A percentile compares a stretch with the other conserved stretches of the same genome.
phyloP scores from a whole-genome alignment of 1,140 invertebrate species.

The Druon quercuslanigerum region DNA sequence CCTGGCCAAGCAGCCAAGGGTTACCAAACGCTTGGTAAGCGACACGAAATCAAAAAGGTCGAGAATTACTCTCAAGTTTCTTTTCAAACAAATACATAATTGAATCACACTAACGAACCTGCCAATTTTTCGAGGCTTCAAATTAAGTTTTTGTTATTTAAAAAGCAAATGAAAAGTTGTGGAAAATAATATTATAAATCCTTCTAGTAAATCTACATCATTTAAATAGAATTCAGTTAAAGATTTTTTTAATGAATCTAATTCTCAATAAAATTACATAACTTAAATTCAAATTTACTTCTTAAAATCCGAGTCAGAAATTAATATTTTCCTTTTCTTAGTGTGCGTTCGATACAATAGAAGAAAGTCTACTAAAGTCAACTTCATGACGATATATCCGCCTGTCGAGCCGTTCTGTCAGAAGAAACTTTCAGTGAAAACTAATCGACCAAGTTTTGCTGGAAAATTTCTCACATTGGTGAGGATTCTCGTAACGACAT shows the following conservation, averaged over 20 bases:
- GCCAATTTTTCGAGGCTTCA: background rate
- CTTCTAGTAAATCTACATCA: too few species aligned
- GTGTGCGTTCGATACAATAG: too few species aligned
- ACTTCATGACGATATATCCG: too few species aligned
- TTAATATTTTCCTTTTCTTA: too few species aligned
- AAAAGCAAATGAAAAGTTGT: background rate
- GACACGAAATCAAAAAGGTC: background rate
- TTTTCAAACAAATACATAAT: constrained; percentile 6
- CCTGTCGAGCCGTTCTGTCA: background rate
- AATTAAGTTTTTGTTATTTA: constrained; percentile 11
- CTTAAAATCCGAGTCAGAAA: too few species aligned
- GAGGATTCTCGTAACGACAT: constrained; percentile 9
- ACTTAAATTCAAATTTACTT: too few species aligned
- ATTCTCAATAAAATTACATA: too few species aligned
- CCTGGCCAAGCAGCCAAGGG: background rate
- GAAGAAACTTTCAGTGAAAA: constrained; percentile 18
- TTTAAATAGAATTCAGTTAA: too few species aligned
- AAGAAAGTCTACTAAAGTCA: too few species aligned
- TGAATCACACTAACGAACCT: constrained; percentile 27
- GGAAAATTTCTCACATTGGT: constrained; percentile 14
- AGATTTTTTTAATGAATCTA: too few species aligned
- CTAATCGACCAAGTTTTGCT: constrained; percentile 9
- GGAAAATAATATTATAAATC: background rate
- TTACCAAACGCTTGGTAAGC: constrained; percentile 17
- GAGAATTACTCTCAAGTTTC: constrained; percentile 9